A percentile compares a stretch with the other conserved stretches of the same genome.
Conservation (phyloP, 2,113 vertebrate species). For the Eubucco bourcierii region DNA sequence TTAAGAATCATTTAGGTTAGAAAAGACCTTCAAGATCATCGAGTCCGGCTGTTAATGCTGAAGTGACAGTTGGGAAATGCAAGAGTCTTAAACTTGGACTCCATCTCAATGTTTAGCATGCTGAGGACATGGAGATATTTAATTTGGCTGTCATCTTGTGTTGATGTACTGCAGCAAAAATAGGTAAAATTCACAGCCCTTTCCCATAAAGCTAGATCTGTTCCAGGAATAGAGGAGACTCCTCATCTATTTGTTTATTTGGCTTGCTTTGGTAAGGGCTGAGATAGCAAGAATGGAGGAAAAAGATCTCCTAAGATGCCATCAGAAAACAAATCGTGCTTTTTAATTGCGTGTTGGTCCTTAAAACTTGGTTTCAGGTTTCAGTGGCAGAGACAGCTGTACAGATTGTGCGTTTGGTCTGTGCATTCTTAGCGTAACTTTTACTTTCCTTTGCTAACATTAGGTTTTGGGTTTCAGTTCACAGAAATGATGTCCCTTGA, state of each 20-base stretch:
- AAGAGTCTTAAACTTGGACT: not conserved
- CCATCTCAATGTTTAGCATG: not conserved
- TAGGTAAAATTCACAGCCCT: not conserved
- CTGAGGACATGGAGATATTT: not conserved
- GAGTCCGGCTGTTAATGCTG: not conserved
- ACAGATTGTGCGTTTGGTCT: not conserved
- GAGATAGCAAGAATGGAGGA: not conserved
- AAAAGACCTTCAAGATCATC: not conserved
- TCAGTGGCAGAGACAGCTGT: not conserved
- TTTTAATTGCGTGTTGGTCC: not conserved
- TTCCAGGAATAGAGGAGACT: not conserved
- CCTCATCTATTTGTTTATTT: not conserved
- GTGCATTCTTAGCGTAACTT: not conserved
- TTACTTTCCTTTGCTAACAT: not conserved
- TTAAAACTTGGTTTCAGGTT: not conserved
- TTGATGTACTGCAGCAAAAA: not conserved
- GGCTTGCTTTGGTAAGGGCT: not conserved
- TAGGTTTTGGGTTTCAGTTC: constrained; percentile 78
- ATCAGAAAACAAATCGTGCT: not conserved
- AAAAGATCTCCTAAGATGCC: not conserved
- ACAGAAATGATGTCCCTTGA: constrained; percentile 86
- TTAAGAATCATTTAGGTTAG: not conserved
- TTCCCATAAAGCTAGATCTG: not conserved
- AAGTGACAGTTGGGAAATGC: not conserved
- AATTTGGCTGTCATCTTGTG: not conserved